Percentiles rank a stretch among this genome's conserved stretches.
Evolutionary conservation across 2,888 invertebrate genomes (phyloP).

Genomic region (Lepidonotus clava): DNA sequence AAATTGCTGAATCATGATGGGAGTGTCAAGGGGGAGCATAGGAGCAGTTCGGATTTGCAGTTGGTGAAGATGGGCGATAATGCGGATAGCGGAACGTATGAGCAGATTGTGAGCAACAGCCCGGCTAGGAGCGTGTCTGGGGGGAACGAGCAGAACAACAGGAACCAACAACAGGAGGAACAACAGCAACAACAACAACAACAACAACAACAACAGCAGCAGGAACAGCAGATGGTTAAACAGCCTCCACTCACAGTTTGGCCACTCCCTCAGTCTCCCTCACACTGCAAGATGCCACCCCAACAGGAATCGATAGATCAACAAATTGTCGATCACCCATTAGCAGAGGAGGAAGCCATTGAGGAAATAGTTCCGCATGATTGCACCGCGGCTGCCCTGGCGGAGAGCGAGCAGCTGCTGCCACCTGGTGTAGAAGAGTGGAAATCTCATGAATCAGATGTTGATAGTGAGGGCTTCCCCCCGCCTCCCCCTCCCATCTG

Average conservation of each 20-base stretch:
- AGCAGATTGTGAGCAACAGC: background rate
- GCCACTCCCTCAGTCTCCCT: background rate
- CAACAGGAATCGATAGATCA: background rate
- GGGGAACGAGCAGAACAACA: background rate
- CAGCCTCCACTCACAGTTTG: background rate
- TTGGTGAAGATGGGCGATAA: background rate
- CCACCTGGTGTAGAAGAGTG: background rate
- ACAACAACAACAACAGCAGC: background rate
- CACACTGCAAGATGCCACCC: background rate
- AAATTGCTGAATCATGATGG: conserved; percentile 4
- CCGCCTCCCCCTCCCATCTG: conserved; percentile 48
- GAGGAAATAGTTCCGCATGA: no score
- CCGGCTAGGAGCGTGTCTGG: background rate
- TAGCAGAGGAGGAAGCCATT: background rate
- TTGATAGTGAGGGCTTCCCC: conserved; percentile 39
- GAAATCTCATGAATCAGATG: background rate
- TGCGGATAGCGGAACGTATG: background rate
- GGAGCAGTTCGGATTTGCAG: background rate
- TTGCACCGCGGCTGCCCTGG: background rate
- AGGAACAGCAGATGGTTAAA: background rate
- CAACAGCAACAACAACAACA: background rate
- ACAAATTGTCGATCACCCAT: background rate
- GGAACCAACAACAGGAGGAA: background rate
- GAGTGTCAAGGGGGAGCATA: background rate
- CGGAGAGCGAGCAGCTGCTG: background rate